phyloP scores from a whole-genome alignment of 2,113 vertebrate species.

The Nestor notabilis region DNA sequence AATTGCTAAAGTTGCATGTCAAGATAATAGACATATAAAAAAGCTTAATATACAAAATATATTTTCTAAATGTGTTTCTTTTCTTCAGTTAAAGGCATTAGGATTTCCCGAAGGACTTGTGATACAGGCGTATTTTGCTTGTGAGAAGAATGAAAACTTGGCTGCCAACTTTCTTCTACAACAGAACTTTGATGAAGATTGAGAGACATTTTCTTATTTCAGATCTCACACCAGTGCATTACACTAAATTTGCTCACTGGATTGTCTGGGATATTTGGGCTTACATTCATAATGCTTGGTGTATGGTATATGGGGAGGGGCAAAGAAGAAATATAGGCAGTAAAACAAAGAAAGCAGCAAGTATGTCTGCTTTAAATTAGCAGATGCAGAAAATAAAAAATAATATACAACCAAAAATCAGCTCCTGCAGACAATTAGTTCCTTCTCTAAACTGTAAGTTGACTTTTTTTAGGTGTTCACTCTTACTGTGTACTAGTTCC shows the following conservation, averaged over 20 bases:
- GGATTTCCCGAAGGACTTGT: constrained; percentile 98
- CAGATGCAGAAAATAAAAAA: constrained; percentile 67
- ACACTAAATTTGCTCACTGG: constrained; percentile 84
- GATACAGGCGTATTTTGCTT: constrained; percentile 97
- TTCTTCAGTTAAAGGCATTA: constrained; percentile 91
- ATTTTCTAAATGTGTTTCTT: constrained; percentile 39
- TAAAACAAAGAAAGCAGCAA: constrained; percentile 67
- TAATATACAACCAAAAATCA: constrained; percentile 79
- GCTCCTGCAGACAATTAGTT: constrained; percentile 78
- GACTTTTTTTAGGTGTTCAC: constrained; percentile 68
- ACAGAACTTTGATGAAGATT: constrained; percentile 97
- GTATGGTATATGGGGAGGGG: constrained; percentile 64
- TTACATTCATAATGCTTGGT: constrained; percentile 80
- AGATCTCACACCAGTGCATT: constrained; percentile 84
- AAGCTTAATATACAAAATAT: not conserved
- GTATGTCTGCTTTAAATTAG: constrained; percentile 71
- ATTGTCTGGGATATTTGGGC: constrained; percentile 80
- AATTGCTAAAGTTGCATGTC: not conserved
- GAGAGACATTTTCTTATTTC: constrained; percentile 65
- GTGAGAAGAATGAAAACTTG: constrained; percentile 98
- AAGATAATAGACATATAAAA: not conserved
- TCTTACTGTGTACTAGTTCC: constrained; percentile 74
- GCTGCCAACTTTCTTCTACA: constrained; percentile 99
- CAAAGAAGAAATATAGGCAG: constrained; percentile 53
- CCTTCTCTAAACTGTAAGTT: constrained; percentile 71